A percentile compares a stretch with the other conserved stretches of the same genome.
phyloP scores from a whole-genome alignment of 1,140 invertebrate genomes.

The Apis mellifera region DNA sequence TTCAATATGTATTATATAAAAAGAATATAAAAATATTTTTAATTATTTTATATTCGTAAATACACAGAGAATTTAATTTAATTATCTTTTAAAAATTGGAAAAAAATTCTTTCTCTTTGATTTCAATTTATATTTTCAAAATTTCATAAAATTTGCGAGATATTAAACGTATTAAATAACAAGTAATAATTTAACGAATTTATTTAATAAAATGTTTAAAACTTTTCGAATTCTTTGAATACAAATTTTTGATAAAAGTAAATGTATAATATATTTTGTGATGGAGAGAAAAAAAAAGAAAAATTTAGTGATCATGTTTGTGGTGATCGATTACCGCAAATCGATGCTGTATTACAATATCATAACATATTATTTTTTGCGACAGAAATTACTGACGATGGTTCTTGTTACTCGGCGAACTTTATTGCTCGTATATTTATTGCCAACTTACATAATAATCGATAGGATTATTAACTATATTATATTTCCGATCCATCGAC shows the following conservation, averaged over 20 bases:
- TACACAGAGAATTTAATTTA: no score
- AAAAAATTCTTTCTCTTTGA: no score
- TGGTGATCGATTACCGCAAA: conserved; percentile 5
- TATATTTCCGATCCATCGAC: conserved; percentile 30
- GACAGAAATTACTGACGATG: conserved; percentile 46
- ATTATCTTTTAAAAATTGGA: no score
- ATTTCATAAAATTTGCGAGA: no score
- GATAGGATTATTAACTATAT: conserved; percentile 42
- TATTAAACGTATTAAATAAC: no score
- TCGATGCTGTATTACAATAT: conserved; percentile 13
- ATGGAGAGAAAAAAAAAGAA: neutral
- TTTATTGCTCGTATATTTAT: conserved; percentile 23
- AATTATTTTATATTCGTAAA: no score
- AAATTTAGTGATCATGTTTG: conserved; percentile 7
- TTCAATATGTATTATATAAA: no score
- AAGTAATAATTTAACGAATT: no score
- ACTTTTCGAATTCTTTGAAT: no score
- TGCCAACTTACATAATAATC: conserved; percentile 47
- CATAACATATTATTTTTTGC: conserved; percentile 35
- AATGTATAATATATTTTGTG: neutral
- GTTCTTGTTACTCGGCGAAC: conserved; percentile 38
- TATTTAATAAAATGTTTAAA: no score
- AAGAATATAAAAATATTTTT: no score
- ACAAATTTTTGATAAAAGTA: neutral
- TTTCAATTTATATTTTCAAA: no score